These are phyloP conservation scores for Babyrousa celebensis DNA, from an alignment of 2,797 vertebrate genomes.

Conservation along the genomic window DNA sequence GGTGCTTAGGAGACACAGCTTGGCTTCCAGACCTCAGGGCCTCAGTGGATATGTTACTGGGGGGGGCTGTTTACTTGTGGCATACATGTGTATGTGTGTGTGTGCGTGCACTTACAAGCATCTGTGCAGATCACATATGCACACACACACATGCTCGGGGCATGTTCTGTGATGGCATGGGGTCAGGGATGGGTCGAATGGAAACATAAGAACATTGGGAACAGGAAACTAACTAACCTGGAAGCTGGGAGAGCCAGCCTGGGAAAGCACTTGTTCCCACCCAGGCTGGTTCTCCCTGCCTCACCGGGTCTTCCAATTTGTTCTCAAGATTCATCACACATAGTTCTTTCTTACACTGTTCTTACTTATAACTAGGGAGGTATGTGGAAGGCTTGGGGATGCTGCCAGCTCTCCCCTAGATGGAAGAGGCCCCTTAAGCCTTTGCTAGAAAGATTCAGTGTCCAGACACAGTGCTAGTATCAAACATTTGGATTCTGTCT, in stretches of 20 bases:
- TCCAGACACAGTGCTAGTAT: not conserved
- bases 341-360: not conserved
- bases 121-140: too few species aligned
- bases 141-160: not conserved
- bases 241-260: not conserved
- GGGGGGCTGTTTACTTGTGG: not conserved
- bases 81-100: fast-evolving
- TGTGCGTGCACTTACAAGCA: fast-evolving
- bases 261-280: not conserved
- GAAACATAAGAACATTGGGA: not conserved
- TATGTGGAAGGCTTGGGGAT: not conserved
- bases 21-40: not conserved
- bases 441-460: not conserved
- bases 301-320: not conserved
- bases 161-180: too few species aligned
- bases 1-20: not conserved
- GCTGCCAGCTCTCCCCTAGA: not conserved
- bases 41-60: not conserved
- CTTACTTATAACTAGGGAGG: not conserved
- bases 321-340: not conserved
- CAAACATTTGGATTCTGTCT: not conserved
- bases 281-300: not conserved
- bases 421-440: not conserved
- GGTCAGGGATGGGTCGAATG: not conserved
- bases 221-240: not conserved